Base-by-base conservation (phyloP, 2,888 invertebrate genomes). In the Malacosoma neustria region DNA sequence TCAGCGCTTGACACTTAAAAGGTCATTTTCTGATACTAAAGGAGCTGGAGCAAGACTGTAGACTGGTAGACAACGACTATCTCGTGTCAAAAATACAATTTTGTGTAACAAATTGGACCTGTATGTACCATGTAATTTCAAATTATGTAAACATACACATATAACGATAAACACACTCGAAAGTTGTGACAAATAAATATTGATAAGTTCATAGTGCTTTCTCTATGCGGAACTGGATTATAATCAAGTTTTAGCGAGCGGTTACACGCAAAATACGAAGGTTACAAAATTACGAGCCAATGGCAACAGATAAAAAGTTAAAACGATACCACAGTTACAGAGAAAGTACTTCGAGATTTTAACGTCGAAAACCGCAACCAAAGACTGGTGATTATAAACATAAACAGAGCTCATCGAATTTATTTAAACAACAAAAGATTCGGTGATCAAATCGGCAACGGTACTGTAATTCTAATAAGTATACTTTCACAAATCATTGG, bases 181-280 rank as follows among this genome's bases (percentile, higher is more conserved):
- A 65, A 64, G 60, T 49, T 55, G 56, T 56, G 57, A 63, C 60
- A 63, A 54, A 59, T 54, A 65, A 52, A 54, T 54, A 58, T 55
- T 57, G 46, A 59, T 45, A 55, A 14, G 39, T 37, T 57, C 50
- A 61, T 56, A 43, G 55, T 48, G 68, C 80, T 81, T 79, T 82
- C 80, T 74, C 79, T 68, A 62, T 48, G 54, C 62, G 57, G 55
- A 70, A 61, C 58, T 66, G 43, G 56, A 46, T n/a, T 53, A 57
- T 60, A 65, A 74, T 69, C 74, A 60, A 63, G 75, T 73, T 74
- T 65, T 54, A 53, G 54, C 9, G 34, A 57, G 50, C 48, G 64
- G 63, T 80, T 80, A 67, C n/a, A n/a, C 66, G 68, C 62, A 84
- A 81, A 57, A 60, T 65, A 56, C 48, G 55, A 47, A 56, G 72